These are phyloP conservation scores for Eudemis profundana DNA, from an alignment of 2,888 invertebrate genomes.

Conservation along the genomic window DNA sequence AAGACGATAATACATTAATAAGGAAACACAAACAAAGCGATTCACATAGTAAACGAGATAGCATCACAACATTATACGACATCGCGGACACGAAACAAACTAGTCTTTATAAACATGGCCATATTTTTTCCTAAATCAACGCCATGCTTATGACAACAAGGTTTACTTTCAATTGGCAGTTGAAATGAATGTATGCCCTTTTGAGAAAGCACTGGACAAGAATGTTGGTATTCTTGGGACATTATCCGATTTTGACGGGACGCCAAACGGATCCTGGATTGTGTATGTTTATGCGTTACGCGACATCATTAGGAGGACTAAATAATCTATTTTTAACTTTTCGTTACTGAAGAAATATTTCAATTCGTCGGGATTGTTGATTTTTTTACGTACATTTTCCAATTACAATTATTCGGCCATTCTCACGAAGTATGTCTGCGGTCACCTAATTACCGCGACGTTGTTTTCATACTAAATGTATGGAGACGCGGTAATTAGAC, in stretches of 20 bases:
- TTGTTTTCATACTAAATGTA: no score
- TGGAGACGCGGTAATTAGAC: no score
- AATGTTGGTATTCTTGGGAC: constrained; percentile 10
- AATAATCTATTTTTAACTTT: background rate
- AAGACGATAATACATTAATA: constrained; percentile 12
- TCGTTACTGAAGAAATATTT: background rate
- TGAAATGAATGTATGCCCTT: background rate
- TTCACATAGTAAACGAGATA: constrained; percentile 25
- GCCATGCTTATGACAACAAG: background rate
- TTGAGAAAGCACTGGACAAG: background rate
- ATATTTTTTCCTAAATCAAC: background rate
- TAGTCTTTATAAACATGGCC: no score
- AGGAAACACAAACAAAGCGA: constrained; percentile 19
- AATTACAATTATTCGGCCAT: no score
- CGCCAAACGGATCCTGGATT: constrained; percentile 27
- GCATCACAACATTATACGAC: constrained; percentile 17
- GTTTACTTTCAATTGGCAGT: background rate
- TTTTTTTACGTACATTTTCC: no score
- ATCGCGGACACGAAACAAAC: constrained; percentile 11
- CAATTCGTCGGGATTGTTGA: no score
- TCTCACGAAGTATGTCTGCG: no score
- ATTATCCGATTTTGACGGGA: constrained; percentile 32
- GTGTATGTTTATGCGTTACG: constrained; percentile 6
- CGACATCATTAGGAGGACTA: background rate
- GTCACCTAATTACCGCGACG: no score